Evolutionary conservation across 2,797 vertebrate species (phyloP).

Genomic region (Darevskia nairensis): DNA sequence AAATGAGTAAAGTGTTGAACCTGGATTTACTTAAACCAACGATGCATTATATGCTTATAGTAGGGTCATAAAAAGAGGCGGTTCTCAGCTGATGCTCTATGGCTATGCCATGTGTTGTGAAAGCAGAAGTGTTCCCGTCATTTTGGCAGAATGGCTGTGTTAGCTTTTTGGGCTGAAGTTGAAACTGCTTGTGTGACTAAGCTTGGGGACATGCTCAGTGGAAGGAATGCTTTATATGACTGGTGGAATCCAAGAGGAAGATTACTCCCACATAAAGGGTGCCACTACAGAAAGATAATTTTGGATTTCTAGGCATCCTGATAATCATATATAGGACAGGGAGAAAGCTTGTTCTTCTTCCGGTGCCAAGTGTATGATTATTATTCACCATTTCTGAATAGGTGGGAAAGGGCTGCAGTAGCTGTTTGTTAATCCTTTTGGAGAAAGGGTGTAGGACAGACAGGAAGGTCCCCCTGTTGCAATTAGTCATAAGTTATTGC

Average conservation of each 20-base stretch:
- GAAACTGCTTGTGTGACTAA: constrained; percentile 22
- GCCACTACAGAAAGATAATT: background rate
- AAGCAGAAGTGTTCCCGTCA: background rate
- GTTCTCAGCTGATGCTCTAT: constrained; percentile 13
- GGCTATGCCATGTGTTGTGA: constrained; percentile 10
- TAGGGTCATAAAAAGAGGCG: constrained; percentile 17
- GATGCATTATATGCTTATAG: constrained; percentile 26
- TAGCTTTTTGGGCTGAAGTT: background rate
- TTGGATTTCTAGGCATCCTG: too few relatives aligned
- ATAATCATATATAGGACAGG: too few relatives aligned
- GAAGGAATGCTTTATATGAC: too few relatives aligned
- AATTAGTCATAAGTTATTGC: background rate
- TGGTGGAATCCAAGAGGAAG: too few relatives aligned
- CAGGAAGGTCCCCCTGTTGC: background rate
- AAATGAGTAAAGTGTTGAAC: background rate
- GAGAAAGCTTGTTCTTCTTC: too few relatives aligned
- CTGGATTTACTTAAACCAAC: constrained; percentile 32
- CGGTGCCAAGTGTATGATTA: too few relatives aligned
- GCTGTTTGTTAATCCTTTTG: too few relatives aligned
- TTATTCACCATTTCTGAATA: too few relatives aligned
- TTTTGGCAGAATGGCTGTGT: background rate
- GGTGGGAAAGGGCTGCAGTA: too few relatives aligned
- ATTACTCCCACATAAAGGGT: too few relatives aligned
- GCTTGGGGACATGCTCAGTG: background rate
- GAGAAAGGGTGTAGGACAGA: too few relatives aligned